These are phyloP conservation scores for Ditula angustiorana DNA, from an alignment of 2,888 invertebrate species.

Conservation along the genomic window DNA sequence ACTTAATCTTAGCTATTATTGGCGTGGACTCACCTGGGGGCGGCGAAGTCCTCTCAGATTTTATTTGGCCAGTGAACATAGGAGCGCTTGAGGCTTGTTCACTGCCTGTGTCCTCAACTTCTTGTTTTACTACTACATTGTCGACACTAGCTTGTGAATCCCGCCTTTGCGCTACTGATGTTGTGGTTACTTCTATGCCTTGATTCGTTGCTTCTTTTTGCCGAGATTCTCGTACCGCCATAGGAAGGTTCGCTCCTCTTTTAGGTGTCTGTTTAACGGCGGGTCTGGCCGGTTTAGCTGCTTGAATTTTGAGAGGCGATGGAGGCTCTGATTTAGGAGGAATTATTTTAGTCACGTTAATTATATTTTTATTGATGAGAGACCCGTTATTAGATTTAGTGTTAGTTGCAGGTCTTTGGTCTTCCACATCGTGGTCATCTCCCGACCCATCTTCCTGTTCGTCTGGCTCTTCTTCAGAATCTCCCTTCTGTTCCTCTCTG, in stretches of 20 bases:
- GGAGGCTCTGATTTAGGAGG: slow-evolving; percentile 52
- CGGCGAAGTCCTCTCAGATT: slow-evolving; percentile 72
- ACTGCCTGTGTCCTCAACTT: slow-evolving; percentile 56
- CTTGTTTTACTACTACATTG: slow-evolving; percentile 73
- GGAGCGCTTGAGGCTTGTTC: slow-evolving; percentile 57
- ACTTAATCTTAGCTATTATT: slow-evolving; percentile 67
- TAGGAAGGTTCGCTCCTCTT: slow-evolving; percentile 62
- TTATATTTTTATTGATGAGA: slow-evolving; percentile 44
- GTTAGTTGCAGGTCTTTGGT: slow-evolving; percentile 49
- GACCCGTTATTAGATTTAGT: slow-evolving; percentile 36
- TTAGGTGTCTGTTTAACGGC: slow-evolving; percentile 78
- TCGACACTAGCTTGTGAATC: slow-evolving; percentile 54
- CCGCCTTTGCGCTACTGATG: slow-evolving; percentile 53
- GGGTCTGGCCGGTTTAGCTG: slow-evolving; percentile 60
- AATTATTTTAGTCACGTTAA: slow-evolving; percentile 44
- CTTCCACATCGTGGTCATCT: slow-evolving; percentile 56
- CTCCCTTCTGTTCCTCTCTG: slow-evolving; percentile 58
- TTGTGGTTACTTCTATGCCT: slow-evolving; percentile 32
- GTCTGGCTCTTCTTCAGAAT: slow-evolving; percentile 49
- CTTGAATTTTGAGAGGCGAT: slow-evolving; percentile 50
- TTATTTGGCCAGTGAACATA: slow-evolving; percentile 69
- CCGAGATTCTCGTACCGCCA: slow-evolving; percentile 51
- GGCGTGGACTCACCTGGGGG: slow-evolving; percentile 60
- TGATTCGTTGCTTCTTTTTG: slow-evolving; percentile 48
- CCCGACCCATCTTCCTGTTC: slow-evolving; percentile 43